Base-by-base conservation (phyloP, 1,140 invertebrate genomes). In the Trichonephila clavipes region DNA sequence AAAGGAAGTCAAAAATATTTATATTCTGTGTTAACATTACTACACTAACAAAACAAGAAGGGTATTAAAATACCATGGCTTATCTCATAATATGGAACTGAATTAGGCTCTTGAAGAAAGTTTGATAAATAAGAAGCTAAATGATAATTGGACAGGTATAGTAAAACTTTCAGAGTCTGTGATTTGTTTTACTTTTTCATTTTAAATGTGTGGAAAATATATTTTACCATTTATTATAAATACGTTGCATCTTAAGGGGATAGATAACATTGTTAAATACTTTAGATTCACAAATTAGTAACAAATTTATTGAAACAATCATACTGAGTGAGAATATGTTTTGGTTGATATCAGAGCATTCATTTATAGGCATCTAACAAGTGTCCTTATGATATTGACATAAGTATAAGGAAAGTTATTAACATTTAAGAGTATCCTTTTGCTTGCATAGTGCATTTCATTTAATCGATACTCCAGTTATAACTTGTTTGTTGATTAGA, bases 21-120 rank as follows among this genome's bases (percentile, higher is more conserved):
- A 77, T 93, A 66, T 62, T 93, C 90, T 93, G 24, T 85, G 88
- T 85, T 93, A 64, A 82, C 51, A 82, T 87, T 87, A 61, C 91
- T 34, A 72, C 82, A 40, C 85, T 58, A 24, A 85, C 91, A 92
- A 92, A 92, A 87, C 91, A 92, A 59, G 51, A 19, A 87, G 91
- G 82, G 62, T 92, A 66, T 72, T 18, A 86, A 87, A 87, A n/a
- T 24, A 83, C 83, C 66, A 24, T 24, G 61, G 83, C 91, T 92
- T 92, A 92, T 87, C 61, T 87, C 18, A 69, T 72, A 58, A 34
- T 40, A 12, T 92, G 91, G 92, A 77, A 82, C 40, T 88, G 86
- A 82, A 93, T 81, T 61, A 61, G 21, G 64, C 19, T 58, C 58
- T 88, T 93, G 62, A 86, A 66, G 85, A 88, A 64, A n/a, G 66